A percentile compares a stretch with the other conserved stretches of the same genome.
phyloP scores from a whole-genome alignment of 2,113 vertebrate genomes.

The Semicossyphus pulcher region DNA sequence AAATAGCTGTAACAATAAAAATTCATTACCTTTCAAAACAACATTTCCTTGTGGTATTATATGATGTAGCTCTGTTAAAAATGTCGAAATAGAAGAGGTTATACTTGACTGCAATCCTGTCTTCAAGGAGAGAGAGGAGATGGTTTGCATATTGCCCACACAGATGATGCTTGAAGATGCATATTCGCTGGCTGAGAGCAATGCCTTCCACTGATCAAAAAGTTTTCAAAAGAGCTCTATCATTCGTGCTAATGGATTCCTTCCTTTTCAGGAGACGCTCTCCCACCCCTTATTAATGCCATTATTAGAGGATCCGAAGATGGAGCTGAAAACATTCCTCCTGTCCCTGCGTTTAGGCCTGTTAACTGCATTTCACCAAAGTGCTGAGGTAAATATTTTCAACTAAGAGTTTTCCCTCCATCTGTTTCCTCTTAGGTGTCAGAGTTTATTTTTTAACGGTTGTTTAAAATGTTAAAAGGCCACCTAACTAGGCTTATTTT shows the following conservation, averaged over 20 bases:
- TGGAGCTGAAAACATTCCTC: conserved; percentile 83
- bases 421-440: conserved; percentile 57
- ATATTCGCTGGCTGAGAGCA: conserved; percentile 77
- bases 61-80: conserved; percentile 60
- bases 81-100: conserved; percentile 76
- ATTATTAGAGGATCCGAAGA: conserved; percentile 84
- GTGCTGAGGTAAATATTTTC: conserved; percentile 86
- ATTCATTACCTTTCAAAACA: conserved; percentile 78
- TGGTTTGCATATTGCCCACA: conserved; percentile 80
- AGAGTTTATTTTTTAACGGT: conserved; percentile 22
- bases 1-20: conserved; percentile 75
- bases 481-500: conserved; percentile 36
- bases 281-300: conserved; percentile 76
- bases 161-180: conserved; percentile 81
- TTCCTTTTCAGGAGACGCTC: conserved; percentile 81
- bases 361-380: conserved; percentile 82
- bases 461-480: conserved; percentile 16
- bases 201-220: conserved; percentile 58
- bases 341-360: conserved; percentile 84
- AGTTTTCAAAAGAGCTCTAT: conserved; percentile 70
- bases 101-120: conserved; percentile 82
- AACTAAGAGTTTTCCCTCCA: conserved; percentile 67
- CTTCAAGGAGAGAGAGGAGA: conserved; percentile 78
- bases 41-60: conserved; percentile 65
- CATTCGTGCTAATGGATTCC: conserved; percentile 76